Evolutionary conservation across 1,140 invertebrate species (phyloP).

Genomic region (Bombus superbus): DNA sequence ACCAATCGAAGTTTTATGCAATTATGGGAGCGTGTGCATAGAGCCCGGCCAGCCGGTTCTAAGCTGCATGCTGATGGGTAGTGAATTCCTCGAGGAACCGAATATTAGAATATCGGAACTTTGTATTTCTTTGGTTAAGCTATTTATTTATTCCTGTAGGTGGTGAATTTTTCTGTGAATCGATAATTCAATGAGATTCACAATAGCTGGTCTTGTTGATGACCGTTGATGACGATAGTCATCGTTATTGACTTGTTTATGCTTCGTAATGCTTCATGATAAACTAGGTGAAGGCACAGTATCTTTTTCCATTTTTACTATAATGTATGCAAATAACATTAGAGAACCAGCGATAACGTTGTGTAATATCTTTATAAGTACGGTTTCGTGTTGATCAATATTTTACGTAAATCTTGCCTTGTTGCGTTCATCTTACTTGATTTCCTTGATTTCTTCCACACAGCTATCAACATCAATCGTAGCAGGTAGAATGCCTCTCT

Average conservation of each 20-base stretch:
- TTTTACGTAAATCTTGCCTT: background rate
- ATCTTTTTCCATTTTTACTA: too few relatives aligned
- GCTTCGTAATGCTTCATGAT: background rate
- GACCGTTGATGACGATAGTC: too few relatives aligned
- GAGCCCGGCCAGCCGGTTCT: background rate
- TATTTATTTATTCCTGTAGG: too few relatives aligned
- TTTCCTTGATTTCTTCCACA: background rate
- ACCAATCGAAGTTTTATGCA: background rate
- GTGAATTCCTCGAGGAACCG: background rate
- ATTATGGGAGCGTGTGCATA: background rate
- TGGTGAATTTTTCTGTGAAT: too few relatives aligned
- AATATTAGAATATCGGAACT: background rate
- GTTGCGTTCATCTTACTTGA: background rate
- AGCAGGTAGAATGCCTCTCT: background rate
- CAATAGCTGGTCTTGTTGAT: too few relatives aligned
- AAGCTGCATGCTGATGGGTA: too few relatives aligned
- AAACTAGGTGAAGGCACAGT: background rate
- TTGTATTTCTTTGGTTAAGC: background rate
- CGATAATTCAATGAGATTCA: too few relatives aligned
- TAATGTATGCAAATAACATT: background rate
- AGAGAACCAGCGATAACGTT: background rate
- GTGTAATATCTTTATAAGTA: background rate
- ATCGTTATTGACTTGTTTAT: background rate
- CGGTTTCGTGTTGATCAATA: background rate
- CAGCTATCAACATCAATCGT: background rate